Base-by-base conservation (phyloP, 2,888 invertebrate species). In the Cantharis nigra region DNA sequence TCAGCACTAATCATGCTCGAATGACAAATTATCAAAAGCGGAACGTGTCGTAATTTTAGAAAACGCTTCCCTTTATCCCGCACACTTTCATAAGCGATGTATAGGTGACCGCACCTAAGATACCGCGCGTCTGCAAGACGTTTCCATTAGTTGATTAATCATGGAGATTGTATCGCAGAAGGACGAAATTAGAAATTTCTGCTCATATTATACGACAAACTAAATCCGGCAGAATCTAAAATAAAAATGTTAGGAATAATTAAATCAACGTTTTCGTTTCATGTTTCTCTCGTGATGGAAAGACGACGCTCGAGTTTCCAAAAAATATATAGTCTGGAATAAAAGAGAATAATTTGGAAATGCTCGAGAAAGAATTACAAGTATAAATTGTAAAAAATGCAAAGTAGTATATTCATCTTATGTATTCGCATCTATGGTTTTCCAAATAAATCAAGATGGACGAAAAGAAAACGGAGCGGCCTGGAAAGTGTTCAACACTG, bases 401-500 rank as follows among this genome's bases (percentile, higher is more conserved):
- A 70, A 73, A 78, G 77, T 65, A 75, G 80, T 78, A 75, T 78
- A 73, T 75, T 77, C 77, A 76, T 77, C 74, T 70, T 69, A 65
- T 73, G 78, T 74, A 75, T 78, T 70, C 74, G 75, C 71, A 67
- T 74, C 73, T 77, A 78, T 67, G 78, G 81, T 78, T 80, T 80
- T 79, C 79, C 81, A 79, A 81, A 83, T 83, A 83, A 83, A 83
- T 83, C 83, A 82, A 79, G 79, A 75, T 71, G 77, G 76, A 76
- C 73, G 78, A 80, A 81, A 78, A 77, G 78, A 76, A 77, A 77
- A 75, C 75, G 77, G 80, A 80, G 79, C 81, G 78, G 79, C 75
- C 82, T 81, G 80, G 82, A 82, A 82, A 81, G 83, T 81, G 83
- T 82, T 81, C 82, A 82, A 81, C 81, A 81, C 81, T 78, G 79